Percentiles rank a stretch among this genome's conserved stretches.
Conservation (phyloP, 1,140 invertebrate genomes). For the Globodera ellingtonae region DNA sequence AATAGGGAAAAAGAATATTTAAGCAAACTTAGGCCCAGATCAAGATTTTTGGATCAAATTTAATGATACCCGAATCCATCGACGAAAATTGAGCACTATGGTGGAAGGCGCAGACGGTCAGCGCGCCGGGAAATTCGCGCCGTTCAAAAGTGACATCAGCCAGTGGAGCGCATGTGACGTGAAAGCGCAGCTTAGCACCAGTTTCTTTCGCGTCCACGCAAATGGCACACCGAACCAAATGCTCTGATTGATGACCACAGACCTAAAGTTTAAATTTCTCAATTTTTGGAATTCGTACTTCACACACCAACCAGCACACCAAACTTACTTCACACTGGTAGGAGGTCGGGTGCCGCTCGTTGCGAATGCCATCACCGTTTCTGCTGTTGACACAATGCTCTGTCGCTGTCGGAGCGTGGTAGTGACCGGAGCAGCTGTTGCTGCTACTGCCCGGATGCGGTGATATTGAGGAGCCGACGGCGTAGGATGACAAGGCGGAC, state of each 20-base stretch:
- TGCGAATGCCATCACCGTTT: neutral
- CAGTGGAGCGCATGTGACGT: slow-evolving; percentile 41
- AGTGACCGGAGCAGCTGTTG: neutral
- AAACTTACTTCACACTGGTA: neutral
- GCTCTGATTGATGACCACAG: slow-evolving; percentile 24
- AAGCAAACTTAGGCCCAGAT: too few species aligned
- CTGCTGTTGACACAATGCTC: neutral
- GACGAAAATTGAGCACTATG: slow-evolving; percentile 15
- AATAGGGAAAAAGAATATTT: too few species aligned
- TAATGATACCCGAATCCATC: neutral
- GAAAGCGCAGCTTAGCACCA: slow-evolving; percentile 34
- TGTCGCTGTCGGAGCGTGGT: neutral
- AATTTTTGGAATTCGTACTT: neutral
- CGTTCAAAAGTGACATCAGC: slow-evolving; percentile 41
- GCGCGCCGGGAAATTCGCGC: slow-evolving; percentile 22
- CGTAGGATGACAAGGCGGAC: too few species aligned
- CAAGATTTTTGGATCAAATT: neutral
- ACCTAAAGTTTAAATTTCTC: neutral
- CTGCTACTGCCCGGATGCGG: neutral
- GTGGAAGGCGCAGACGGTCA: slow-evolving; percentile 38
- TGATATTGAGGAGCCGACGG: neutral
- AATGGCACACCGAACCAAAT: slow-evolving; percentile 28
- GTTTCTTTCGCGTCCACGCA: slow-evolving; percentile 24
- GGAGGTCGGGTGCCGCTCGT: neutral
- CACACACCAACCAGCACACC: too few species aligned